Evolutionary conservation across 2,797 vertebrate genomes (phyloP).

Genomic region (Dermochelys coriacea): DNA sequence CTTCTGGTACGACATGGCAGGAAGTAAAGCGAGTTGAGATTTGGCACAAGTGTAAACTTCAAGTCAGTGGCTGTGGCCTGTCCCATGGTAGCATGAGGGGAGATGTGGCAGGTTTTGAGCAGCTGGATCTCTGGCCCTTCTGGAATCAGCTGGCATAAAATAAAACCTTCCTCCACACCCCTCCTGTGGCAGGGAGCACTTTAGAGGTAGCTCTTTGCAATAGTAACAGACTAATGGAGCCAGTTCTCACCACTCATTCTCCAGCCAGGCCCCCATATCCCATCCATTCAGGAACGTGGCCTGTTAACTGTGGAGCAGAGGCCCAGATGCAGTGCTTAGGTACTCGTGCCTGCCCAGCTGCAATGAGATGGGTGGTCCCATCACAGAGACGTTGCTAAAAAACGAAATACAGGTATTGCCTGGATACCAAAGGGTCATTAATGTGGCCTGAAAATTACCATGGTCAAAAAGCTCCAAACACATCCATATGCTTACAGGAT

Average conservation of each 20-base stretch:
- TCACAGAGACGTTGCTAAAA: background rate
- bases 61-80: background rate
- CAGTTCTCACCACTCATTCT: fast-evolving
- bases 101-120: background rate
- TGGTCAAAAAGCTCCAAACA: background rate
- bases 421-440: background rate
- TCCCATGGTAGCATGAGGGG: background rate
- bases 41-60: background rate
- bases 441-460: background rate
- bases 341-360: background rate
- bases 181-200: background rate
- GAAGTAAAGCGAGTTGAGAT: constrained; percentile 32
- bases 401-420: background rate
- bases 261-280: background rate
- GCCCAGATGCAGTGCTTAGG: background rate
- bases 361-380: background rate
- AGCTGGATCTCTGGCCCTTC: background rate
- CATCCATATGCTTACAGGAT: background rate
- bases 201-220: background rate
- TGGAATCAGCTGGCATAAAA: background rate
- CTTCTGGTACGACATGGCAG: background rate
- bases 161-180: background rate
- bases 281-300: background rate
- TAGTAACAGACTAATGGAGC: background rate
- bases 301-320: background rate